Evolutionary conservation across 35 echinoderm and acorn worm genomes (phyloP).

Genomic region (Apostichopus californicus): DNA sequence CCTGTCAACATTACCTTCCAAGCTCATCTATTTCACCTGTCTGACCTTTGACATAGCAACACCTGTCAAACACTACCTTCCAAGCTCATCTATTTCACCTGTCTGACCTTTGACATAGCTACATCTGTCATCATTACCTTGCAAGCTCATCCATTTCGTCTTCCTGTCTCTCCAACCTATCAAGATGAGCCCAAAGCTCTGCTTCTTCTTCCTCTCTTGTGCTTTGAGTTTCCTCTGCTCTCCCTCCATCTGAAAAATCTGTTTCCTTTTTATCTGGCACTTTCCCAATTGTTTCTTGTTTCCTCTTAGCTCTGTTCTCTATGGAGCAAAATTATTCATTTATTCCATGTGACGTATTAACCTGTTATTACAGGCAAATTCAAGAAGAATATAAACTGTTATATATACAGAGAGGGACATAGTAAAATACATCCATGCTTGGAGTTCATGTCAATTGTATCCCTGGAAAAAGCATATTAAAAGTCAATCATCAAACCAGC

Average conservation of each 20-base stretch:
- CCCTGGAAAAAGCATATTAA: too few relatives aligned
- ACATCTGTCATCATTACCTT: background rate
- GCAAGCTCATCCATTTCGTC: conserved; percentile 90
- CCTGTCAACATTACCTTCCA: too few relatives aligned
- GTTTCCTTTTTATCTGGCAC: background rate
- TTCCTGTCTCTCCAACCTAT: conserved; percentile 86
- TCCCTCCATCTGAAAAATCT: background rate
- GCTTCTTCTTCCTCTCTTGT: conserved; percentile 40
- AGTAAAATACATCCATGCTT: too few relatives aligned
- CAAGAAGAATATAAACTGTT: too few relatives aligned
- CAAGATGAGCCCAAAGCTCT: conserved; percentile 78
- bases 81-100: background rate
- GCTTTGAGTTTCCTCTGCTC: background rate
- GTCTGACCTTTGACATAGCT: background rate
- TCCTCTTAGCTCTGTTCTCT: conserved; percentile 65
- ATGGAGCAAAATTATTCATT: background rate
- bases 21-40: too few relatives aligned
- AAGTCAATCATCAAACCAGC: too few relatives aligned
- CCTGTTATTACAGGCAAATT: too few relatives aligned
- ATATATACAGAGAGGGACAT: too few relatives aligned
- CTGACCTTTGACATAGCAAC: background rate
- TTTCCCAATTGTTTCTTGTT: background rate
- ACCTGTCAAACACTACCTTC: background rate
- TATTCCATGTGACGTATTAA: background rate
- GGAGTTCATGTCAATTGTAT: too few relatives aligned